Conservation (phyloP, 1,140 invertebrate species). For the Drosophila seguyi region DNA sequence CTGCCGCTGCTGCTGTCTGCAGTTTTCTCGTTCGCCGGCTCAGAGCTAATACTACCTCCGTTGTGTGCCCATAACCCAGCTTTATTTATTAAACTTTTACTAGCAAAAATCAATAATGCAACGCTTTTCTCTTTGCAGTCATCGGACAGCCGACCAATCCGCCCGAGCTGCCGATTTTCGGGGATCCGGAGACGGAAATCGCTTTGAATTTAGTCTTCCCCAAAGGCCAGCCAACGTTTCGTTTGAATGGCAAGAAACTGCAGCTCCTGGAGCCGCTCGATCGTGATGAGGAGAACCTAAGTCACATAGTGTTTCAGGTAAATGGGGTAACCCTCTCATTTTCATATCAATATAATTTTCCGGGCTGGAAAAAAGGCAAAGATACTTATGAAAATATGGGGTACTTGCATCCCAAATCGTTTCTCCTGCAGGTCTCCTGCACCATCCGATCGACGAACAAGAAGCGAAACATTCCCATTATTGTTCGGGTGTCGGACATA, state of each 20-base stretch:
- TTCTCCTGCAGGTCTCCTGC: conserved; percentile 91
- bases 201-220: conserved; percentile 91
- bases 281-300: conserved; percentile 93
- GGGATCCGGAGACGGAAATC: conserved; percentile 92
- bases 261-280: conserved; percentile 92
- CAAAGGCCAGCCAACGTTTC: conserved; percentile 91
- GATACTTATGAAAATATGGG: conserved; percentile 12
- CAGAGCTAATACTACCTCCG: neutral
- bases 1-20: conserved; percentile 25
- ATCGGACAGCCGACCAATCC: conserved; percentile 93
- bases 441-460: conserved; percentile 91
- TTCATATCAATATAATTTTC: conserved; percentile 13
- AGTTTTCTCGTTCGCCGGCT: conserved; percentile 14
- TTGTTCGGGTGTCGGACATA: conserved; percentile 95
- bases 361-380: neutral
- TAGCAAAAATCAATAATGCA: conserved; percentile 24
- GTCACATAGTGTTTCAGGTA: conserved; percentile 95
- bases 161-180: conserved; percentile 91
- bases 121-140: conserved; percentile 86
- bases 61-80: conserved; percentile 36
- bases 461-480: conserved; percentile 93
- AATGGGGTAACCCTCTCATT: conserved; percentile 11
- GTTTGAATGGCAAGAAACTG: conserved; percentile 92
- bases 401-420: conserved; percentile 29
- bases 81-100: conserved; percentile 31